phyloP scores from a whole-genome alignment of 92 coral and sea anemone genomes.

The Actinernus sp. region DNA sequence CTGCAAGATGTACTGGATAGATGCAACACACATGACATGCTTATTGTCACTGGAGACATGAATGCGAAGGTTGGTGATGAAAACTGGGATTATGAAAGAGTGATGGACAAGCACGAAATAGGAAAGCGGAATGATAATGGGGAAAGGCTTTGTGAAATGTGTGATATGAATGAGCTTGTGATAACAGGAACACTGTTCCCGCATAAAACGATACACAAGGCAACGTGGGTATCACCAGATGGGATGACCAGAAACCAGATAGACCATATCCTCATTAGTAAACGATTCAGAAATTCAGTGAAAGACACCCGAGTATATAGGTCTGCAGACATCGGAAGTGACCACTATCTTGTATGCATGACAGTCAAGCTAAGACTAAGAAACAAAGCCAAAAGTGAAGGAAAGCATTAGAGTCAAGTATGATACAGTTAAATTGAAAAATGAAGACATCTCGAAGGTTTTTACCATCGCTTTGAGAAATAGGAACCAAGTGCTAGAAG shows the following conservation, averaged over 20 bases:
- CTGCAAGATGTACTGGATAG: slow-evolving; percentile 24
- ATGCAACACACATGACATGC: slow-evolving; percentile 24
- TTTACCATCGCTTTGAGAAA: too few species aligned
- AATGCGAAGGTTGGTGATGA: slow-evolving; percentile 37
- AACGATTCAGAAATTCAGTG: slow-evolving; percentile 43
- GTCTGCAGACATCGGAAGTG: slow-evolving; percentile 54
- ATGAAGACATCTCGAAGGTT: too few species aligned
- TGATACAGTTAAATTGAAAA: too few species aligned
- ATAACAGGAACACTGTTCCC: slow-evolving; percentile 14
- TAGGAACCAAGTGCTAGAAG: too few species aligned
- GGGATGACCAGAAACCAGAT: slow-evolving; percentile 25
- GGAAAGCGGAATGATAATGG: slow-evolving; percentile 35
- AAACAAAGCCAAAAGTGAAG: too few species aligned
- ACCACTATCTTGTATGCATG: too few species aligned
- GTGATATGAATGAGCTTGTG: background rate
- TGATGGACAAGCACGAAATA: slow-evolving; percentile 25
- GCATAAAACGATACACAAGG: too few species aligned
- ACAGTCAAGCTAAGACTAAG: too few species aligned
- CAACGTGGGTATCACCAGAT: too few species aligned
- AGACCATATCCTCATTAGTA: slow-evolving; percentile 41
- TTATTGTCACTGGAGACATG: slow-evolving; percentile 34
- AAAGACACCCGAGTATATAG: slow-evolving; percentile 46
- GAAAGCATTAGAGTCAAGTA: too few species aligned
- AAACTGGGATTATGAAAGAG: slow-evolving; percentile 6
- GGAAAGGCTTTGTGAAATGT: slow-evolving; percentile 9